Conservation (phyloP, 2,113 vertebrate species). For the Aviceda subcristata region DNA sequence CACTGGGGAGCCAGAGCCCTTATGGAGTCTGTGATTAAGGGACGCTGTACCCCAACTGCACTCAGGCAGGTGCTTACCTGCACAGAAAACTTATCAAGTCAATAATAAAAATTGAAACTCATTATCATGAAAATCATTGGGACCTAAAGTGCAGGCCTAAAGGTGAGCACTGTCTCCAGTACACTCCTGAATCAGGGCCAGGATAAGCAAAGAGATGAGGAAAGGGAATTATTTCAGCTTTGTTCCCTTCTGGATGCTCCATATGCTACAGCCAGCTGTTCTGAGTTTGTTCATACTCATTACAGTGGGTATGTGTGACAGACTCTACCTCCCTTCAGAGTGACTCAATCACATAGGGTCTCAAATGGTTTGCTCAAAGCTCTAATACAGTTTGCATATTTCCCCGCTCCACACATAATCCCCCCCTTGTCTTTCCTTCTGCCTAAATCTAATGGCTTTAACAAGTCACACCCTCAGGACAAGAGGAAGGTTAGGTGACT, state of each 20-base stretch:
- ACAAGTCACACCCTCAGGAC: neutral
- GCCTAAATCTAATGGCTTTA: neutral
- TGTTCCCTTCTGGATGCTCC: slow-evolving; percentile 60
- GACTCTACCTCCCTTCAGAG: slow-evolving; percentile 33
- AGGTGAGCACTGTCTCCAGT: neutral
- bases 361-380: neutral
- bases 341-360: neutral
- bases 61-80: neutral
- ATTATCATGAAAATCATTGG: neutral
- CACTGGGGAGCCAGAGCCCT: neutral
- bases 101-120: neutral
- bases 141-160: neutral
- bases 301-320: slow-evolving; percentile 31
- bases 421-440: neutral
- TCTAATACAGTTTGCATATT: neutral
- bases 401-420: neutral
- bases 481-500: neutral
- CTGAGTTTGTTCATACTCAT: slow-evolving; percentile 27
- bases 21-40: neutral
- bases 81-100: neutral
- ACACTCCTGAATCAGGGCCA: slow-evolving; percentile 17
- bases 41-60: neutral
- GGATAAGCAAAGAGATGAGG: slow-evolving; percentile 47
- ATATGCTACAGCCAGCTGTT: slow-evolving; percentile 60
- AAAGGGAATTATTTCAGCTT: slow-evolving; percentile 64